These are phyloP conservation scores for Dolichallabes microphthalmus DNA, from an alignment of 2,113 vertebrate genomes.

Conservation along the genomic window DNA sequence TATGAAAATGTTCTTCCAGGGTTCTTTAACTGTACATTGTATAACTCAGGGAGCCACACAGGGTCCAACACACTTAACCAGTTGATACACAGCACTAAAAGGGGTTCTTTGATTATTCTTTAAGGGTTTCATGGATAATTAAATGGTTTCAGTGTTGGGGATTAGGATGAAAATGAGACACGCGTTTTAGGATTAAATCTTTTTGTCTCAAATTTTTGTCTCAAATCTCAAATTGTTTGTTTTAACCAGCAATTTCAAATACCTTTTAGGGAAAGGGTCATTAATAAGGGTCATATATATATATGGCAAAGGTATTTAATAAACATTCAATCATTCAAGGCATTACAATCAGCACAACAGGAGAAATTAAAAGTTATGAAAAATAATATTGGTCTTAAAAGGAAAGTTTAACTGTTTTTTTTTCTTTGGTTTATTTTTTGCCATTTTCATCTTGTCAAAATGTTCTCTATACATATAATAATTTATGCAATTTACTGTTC, in stretches of 20 bases:
- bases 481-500: neutral
- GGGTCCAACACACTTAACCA: neutral
- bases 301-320: neutral
- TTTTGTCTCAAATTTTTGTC: too few species aligned
- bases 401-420: too few species aligned
- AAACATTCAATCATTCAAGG: neutral
- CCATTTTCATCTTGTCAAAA: neutral
- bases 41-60: neutral
- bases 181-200: neutral
- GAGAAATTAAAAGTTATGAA: neutral
- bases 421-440: neutral
- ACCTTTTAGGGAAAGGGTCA: too few species aligned
- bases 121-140: neutral
- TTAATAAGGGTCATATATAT: too few species aligned
- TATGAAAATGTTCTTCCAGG: neutral
- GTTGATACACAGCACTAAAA: neutral
- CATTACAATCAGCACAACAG: neutral
- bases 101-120: neutral
- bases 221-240: too few species aligned
- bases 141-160: neutral
- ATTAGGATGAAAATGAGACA: neutral
- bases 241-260: neutral
- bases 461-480: neutral
- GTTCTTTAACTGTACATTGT: neutral
- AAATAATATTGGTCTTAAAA: neutral